Base-by-base conservation (phyloP, 2,797 vertebrate species). In the Serranus cabrilla region DNA sequence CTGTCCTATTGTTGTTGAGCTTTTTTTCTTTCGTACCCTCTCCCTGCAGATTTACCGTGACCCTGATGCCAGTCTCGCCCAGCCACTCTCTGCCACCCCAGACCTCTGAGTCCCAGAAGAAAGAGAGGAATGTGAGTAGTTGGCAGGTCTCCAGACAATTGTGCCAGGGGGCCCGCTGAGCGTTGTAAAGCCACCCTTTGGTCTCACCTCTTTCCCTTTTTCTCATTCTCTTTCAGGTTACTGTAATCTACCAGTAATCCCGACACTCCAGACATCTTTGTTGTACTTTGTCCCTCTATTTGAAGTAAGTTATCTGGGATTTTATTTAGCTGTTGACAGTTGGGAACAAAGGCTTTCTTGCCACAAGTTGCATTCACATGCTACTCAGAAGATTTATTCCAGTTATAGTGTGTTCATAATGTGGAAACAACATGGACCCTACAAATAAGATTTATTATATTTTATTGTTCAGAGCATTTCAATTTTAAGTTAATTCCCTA, bases 41-140 rank as follows among this genome's bases (percentile, higher is more conserved):
- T 80, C 67, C n/a, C 12, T 56, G 80, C 67, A 76, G 80, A 59
- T 59, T 74, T 73, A 49, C 54, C 14, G 61, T 74, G 83, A 57
- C 71, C 75, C 72, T 59, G 69, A 81, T 87, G 87, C 74, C 87
- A 71, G 47, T 75, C 84, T 76, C 49, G 75, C 79, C 66, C 68
- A 37, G 68, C 54, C 52, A 18, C 71, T 77, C 56, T 82, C 65
- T 69, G 81, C 83, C 81, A 79, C 81, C 60, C 47, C 77, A 61
- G 72, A 75, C 64, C 78, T 76, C 60, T 5, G 14, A 80, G 72
- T 77, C 78, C 76, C 67, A 80, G 80, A 89, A 86, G 86, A 93
- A 92, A 86, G 66, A 74, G 62, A 95, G 93, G 94, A 96, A 96
- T 95, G 93, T 86, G 76, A 92, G 87, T 63, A 43, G 64, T 88